These are phyloP conservation scores for Chiridota heheva DNA, from an alignment of 35 echinoderm and acorn worm species.

Conservation along the genomic window DNA sequence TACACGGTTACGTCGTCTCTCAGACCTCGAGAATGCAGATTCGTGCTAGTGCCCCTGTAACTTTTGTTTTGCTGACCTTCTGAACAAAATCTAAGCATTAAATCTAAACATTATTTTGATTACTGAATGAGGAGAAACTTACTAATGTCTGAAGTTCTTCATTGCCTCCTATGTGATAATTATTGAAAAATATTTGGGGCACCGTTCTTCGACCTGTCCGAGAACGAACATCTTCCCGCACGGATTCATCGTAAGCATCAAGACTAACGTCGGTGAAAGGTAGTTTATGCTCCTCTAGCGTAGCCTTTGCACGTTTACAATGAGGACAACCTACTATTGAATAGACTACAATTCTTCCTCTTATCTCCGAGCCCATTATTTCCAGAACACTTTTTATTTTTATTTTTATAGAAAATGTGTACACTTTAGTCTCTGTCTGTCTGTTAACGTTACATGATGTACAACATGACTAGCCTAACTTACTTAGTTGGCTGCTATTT, in stretches of 20 bases:
- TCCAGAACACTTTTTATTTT: no score
- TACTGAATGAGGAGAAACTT: neutral
- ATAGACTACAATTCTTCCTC: constrained; percentile 82
- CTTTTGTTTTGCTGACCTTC: no score
- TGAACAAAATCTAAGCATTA: no score
- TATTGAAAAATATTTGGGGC: constrained; percentile 96
- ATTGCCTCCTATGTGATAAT: constrained; percentile 76
- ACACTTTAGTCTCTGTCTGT: no score
- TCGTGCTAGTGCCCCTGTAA: neutral
- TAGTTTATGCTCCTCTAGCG: constrained; percentile 51
- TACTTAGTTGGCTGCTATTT: no score
- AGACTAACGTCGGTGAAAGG: constrained; percentile 73
- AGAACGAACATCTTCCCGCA: constrained; percentile 62
- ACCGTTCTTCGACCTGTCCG: constrained; percentile 74
- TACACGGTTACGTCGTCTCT: neutral
- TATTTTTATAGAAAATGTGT: no score
- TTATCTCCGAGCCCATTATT: constrained; percentile 44
- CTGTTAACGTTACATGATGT: no score
- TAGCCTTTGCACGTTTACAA: constrained; percentile 75
- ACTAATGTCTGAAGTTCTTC: constrained; percentile 87
- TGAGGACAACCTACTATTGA: constrained; percentile 93
- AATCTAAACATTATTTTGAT: no score
- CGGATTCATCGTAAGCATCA: constrained; percentile 65
- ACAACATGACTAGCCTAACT: no score
- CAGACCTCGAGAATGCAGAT: neutral